These are phyloP conservation scores for Mormoops blainvillei DNA, from an alignment of 2,113 vertebrate genomes.

Conservation along the genomic window DNA sequence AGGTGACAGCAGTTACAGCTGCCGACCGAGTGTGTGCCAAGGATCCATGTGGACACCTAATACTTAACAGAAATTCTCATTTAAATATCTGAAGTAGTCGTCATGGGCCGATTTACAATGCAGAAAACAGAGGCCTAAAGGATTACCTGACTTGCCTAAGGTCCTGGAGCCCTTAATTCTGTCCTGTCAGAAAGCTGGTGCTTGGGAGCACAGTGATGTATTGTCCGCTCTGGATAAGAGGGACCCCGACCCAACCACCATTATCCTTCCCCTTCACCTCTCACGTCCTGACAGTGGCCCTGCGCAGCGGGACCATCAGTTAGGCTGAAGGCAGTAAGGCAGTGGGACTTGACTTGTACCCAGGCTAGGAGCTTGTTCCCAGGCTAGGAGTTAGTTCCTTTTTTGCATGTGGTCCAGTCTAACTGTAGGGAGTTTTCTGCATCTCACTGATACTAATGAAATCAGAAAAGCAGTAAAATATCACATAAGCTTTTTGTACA, in stretches of 20 bases:
- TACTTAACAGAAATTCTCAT: not conserved
- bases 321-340: not conserved
- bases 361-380: not conserved
- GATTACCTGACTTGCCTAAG: not conserved
- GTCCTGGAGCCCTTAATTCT: not conserved
- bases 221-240: not conserved
- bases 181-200: not conserved
- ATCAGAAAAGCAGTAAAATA: not conserved
- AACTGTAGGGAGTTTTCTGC: not conserved
- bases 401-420: not conserved
- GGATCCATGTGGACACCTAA: not conserved
- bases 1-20: accelerated
- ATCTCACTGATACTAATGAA: conserved; percentile 32
- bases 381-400: not conserved
- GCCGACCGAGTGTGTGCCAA: not conserved
- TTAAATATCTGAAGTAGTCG: not conserved
- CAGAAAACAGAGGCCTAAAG: not conserved
- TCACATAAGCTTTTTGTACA: not conserved
- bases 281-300: not conserved
- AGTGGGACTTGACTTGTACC: not conserved
- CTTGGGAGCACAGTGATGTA: not conserved
- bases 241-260: not conserved
- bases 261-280: not conserved
- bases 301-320: not conserved
- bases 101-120: not conserved